Conservation (phyloP, 2,888 invertebrate genomes). For the Hirtodrosophila duncani region DNA sequence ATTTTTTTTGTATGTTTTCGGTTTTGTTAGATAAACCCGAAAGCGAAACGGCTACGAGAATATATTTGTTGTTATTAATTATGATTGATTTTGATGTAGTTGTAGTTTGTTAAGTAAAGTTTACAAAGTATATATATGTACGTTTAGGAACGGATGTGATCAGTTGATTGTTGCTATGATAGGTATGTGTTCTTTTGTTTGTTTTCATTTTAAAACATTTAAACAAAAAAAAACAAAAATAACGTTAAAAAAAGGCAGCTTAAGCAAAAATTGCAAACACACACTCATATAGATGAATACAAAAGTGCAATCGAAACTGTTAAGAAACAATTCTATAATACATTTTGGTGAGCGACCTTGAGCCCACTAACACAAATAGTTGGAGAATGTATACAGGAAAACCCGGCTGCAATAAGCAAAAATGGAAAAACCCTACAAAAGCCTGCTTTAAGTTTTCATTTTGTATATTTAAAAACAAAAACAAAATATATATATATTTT, state of each 20-base stretch:
- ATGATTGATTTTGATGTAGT: slow-evolving; percentile 56
- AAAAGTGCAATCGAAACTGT: slow-evolving; percentile 59
- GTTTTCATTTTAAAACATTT: slow-evolving; percentile 21
- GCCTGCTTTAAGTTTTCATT: slow-evolving; percentile 14
- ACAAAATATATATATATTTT: slow-evolving; percentile 17
- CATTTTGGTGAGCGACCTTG: too few relatives aligned
- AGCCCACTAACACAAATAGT: too few relatives aligned
- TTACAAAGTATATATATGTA: slow-evolving; percentile 38
- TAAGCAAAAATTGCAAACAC: slow-evolving; percentile 14
- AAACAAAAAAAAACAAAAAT: slow-evolving; percentile 7
- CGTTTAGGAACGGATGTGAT: slow-evolving; percentile 60
- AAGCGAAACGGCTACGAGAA: slow-evolving; percentile 22
- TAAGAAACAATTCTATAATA: slow-evolving; percentile 31
- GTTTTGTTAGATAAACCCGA: slow-evolving; percentile 6
- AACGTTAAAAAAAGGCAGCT: slow-evolving; percentile 16
- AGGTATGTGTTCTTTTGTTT: slow-evolving; percentile 28
- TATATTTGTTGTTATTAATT: slow-evolving; percentile 61
- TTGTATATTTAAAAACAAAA: slow-evolving; percentile 16
- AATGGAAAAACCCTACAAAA: slow-evolving; percentile 4
- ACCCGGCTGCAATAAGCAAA: slow-evolving; percentile 55
- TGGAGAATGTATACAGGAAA: slow-evolving; percentile 8
- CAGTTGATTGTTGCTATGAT: slow-evolving; percentile 60
- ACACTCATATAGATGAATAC: slow-evolving; percentile 28
- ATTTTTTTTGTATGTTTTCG: slow-evolving; percentile 14
- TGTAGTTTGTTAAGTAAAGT: slow-evolving; percentile 48